phyloP scores from a whole-genome alignment of 2,113 vertebrate species.

The Xiphorhynchus elegans region DNA sequence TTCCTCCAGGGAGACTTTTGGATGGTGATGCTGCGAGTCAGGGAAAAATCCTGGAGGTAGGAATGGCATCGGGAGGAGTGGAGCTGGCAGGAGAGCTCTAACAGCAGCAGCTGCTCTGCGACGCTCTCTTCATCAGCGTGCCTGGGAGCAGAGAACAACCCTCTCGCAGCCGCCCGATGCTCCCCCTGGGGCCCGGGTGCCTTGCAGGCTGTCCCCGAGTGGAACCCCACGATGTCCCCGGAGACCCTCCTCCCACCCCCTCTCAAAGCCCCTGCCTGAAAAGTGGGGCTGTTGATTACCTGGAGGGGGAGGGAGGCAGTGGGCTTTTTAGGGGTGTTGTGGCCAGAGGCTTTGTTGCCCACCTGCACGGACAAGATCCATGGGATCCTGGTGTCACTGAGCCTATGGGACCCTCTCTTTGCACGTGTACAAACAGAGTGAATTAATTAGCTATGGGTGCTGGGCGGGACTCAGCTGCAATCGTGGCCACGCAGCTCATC shows the following conservation, averaged over 20 bases:
- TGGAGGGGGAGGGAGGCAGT: not conserved
- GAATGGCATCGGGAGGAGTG: constrained; percentile 59
- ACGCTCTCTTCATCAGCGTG: not conserved
- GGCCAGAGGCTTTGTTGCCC: not conserved
- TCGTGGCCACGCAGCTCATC: not conserved
- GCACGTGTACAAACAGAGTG: not conserved
- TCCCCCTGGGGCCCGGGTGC: not conserved
- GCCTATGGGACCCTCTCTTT: not conserved
- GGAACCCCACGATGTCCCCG: not conserved
- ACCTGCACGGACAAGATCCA: not conserved
- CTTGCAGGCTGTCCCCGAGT: not conserved
- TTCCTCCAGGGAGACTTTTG: constrained; percentile 74
- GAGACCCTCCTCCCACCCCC: not conserved
- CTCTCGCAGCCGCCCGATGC: not conserved
- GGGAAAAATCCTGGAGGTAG: constrained; percentile 74
- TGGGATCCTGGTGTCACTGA: not conserved
- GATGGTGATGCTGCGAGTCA: constrained; percentile 56
- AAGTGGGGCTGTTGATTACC: not conserved
- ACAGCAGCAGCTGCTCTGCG: constrained; percentile 5
- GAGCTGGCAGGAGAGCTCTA: constrained; percentile 45
- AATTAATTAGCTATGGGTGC: not conserved
- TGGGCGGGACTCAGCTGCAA: not conserved
- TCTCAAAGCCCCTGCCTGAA: not conserved
- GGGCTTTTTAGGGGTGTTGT: not conserved
- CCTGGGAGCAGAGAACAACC: not conserved